phyloP scores from a whole-genome alignment of 2,113 vertebrate species.

The Pachyramphus minor region DNA sequence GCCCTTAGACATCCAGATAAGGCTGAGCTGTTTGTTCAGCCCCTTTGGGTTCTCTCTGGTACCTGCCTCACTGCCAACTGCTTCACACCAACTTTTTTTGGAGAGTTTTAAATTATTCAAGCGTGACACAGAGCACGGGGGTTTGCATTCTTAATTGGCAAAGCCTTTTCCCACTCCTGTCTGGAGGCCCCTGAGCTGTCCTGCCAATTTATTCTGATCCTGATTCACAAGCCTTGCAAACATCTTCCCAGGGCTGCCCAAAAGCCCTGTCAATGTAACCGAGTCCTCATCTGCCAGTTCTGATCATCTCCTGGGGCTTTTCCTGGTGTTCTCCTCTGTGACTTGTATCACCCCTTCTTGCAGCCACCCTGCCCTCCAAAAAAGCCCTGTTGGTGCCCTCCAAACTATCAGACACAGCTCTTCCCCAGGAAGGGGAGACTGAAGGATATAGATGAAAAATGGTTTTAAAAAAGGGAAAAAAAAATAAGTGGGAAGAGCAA shows the following conservation, averaged over 20 bases:
- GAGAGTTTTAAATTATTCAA: conserved; percentile 22
- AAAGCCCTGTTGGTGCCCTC: neutral
- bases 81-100: conserved; percentile 22
- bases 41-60: conserved; percentile 35
- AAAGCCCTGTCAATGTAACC: neutral
- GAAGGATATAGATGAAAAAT: neutral
- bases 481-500: neutral
- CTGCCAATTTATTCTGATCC: conserved; percentile 37
- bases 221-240: neutral
- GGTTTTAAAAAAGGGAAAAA: rapidly evolving
- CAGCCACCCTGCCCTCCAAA: neutral
- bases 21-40: conserved; percentile 29
- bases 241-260: conserved; percentile 12
- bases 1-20: conserved; percentile 47
- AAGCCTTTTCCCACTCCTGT: conserved; percentile 15
- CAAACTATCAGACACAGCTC: neutral
- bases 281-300: neutral
- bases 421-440: neutral
- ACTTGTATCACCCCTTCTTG: neutral
- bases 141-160: conserved; percentile 58
- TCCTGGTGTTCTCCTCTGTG: neutral
- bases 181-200: conserved; percentile 4
- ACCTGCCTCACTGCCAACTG: conserved; percentile 36
- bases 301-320: neutral
- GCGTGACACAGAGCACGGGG: conserved; percentile 9